These are phyloP conservation scores for Periplaneta americana DNA, from an alignment of 1,140 invertebrate genomes.

Conservation along the genomic window DNA sequence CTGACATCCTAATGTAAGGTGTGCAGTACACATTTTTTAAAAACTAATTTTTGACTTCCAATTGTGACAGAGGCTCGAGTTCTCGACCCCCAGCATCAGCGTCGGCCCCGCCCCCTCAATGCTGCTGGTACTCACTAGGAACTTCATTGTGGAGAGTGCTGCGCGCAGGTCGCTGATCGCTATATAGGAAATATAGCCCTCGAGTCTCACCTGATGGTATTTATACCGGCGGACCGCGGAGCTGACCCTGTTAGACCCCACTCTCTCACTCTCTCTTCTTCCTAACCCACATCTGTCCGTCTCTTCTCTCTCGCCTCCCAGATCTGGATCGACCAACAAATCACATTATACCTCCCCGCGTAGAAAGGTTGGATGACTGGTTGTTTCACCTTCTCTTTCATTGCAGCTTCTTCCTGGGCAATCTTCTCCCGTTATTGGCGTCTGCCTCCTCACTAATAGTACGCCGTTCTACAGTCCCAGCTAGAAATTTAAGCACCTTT, in stretches of 20 bases:
- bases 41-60: too few relatives aligned
- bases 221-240: neutral
- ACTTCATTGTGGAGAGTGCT: neutral
- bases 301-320: neutral
- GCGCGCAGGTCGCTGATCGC: neutral
- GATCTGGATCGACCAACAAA: neutral
- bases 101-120: too few relatives aligned
- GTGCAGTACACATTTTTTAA: too few relatives aligned
- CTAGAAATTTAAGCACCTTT: too few relatives aligned
- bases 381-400: neutral
- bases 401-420: neutral
- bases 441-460: too few relatives aligned
- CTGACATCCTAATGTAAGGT: too few relatives aligned
- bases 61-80: too few relatives aligned
- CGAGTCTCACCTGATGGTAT: neutral
- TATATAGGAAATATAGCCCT: neutral
- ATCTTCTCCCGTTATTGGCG: neutral
- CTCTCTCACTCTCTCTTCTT: neutral
- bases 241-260: neutral
- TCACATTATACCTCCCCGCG: too few relatives aligned
- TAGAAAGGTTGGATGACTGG: neutral
- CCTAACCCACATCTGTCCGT: neutral
- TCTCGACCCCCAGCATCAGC: too few relatives aligned
- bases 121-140: neutral
- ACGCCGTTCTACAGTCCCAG: too few relatives aligned